Evolutionary conservation across 2,113 vertebrate genomes (phyloP), one percentile per base, ranked within the genome.

Genomic region (Chelonoidis abingdonii): DNA sequence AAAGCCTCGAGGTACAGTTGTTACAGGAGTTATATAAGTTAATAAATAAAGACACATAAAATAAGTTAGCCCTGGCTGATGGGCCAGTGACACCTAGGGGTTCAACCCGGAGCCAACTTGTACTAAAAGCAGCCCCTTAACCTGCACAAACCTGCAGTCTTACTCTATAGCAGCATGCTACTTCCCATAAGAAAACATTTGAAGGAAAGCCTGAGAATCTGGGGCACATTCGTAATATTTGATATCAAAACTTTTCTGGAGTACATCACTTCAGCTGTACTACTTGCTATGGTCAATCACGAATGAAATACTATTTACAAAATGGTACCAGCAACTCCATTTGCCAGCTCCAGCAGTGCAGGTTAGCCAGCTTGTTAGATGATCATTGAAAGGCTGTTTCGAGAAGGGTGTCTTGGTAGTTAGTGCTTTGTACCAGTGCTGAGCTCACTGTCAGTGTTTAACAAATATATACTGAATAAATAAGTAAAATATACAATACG

Each of bases 341-440:
- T 88, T 92, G 93, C 54, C 86, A 91, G 80, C 92, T 97, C 59
- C 87, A 91, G 53, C 89, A 75, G 81, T 47, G 90, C 87, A 86
- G 5, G 6, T 1, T 87, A 78, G 4, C 10, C 82, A 80, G 82
- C 83, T 69, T 80, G 72, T 94, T 62, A 84, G 92, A 95, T 80
- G 31, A 88, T 75, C 80, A 57, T 83, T 79, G 84, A 19, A 35
- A 79, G 75, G 57, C 0, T 0, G 72, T 62, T 62, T 62, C 13
- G 84, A 83, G 90, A 75, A 86, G 92, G 89, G 86, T 87, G 87
- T 91, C 91, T 97, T 96, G 89, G 87, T 81, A 90, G 87, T 90
- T 96, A 83, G 47, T 1, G 72, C 80, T 82, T 53, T 79, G 78
- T 90, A 89, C 38, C 65, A 84, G 89, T 96, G 24, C 24, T 94